phyloP scores from a whole-genome alignment of 2,888 invertebrate genomes.

The Meghimatium bilineatum region DNA sequence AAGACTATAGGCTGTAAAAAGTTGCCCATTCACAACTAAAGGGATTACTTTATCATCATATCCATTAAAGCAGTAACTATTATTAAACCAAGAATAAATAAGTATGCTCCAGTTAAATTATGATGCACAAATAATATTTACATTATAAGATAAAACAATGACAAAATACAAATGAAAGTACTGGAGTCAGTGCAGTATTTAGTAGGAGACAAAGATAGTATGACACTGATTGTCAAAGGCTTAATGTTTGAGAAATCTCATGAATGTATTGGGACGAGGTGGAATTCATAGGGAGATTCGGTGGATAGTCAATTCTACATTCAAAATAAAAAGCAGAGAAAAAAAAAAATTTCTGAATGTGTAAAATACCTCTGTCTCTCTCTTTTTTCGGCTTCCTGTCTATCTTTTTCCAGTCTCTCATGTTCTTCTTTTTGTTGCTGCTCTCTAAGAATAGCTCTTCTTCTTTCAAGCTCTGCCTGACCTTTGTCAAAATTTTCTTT shows the following conservation, averaged over 20 bases:
- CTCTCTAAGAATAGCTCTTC: slow-evolving; percentile 92
- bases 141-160: too few relatives aligned
- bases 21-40: too few relatives aligned
- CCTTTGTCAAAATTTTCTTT: slow-evolving; percentile 98
- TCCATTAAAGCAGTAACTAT: too few relatives aligned
- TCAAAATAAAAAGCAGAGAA: not conserved
- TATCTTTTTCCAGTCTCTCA: slow-evolving; percentile 75
- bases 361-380: slow-evolving; percentile 82
- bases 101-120: too few relatives aligned
- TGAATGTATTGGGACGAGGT: too few relatives aligned
- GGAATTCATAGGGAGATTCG: too few relatives aligned
- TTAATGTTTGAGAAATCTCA: too few relatives aligned
- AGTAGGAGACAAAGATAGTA: not conserved
- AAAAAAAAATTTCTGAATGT: not conserved
- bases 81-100: too few relatives aligned
- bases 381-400: slow-evolving; percentile 91
- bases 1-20: too few relatives aligned
- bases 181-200: not conserved
- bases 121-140: too few relatives aligned
- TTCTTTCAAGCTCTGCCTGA: slow-evolving; percentile 94
- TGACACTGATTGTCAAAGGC: not conserved
- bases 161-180: too few relatives aligned
- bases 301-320: not conserved
- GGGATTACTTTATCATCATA: too few relatives aligned
- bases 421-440: slow-evolving; percentile 86